Evolutionary conservation across 1,140 invertebrate species (phyloP), one percentile per base, ranked within the genome.

Genomic region (Drosophila santomea): DNA sequence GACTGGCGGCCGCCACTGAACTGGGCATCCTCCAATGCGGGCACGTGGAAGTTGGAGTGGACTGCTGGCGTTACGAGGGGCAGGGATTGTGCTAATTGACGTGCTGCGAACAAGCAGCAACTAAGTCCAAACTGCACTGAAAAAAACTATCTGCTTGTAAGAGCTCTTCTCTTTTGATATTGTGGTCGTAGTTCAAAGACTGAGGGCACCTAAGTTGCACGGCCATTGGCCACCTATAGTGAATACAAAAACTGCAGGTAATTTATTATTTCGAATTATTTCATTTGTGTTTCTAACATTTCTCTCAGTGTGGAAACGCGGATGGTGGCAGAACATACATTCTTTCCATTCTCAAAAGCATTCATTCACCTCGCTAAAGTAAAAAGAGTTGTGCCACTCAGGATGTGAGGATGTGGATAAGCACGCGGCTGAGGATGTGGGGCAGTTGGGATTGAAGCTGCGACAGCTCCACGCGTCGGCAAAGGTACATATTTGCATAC

Each of bases 401-500:
- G 44, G 35, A 48, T 14, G 36, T 25, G 45, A 3, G 47, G 12
- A 28, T n/a, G 48, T 38, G 47, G 17, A 25, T 15, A 8, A 11
- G 43, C 25, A 32, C 14, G 4, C 17, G 62, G 35, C 10, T n/a
- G 11, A 12, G n/a, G 41, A 59, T 59, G 57, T 12, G 41, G 28
- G 23, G 25, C 55, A 44, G 47, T 15, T 15, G 23, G 23, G 39
- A 32, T 8, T 57, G 10, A 12, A 25, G 12, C 32, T 54, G 35
- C 35, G 35, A 38, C 51, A 38, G 6, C 20, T 38, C 15, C 35
- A 38, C 35, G 51, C 5, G 38, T 7, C 8, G 14, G 15, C 25
- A 50, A 41, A 36, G 28, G 41, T 43, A 45, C 45, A 48, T 66
- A 50, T 67, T 67, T 67, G 25, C 58, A 67, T 63, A 39, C 38